Base-by-base conservation (phyloP, 2,113 vertebrate species). In the Ciconia stormi region DNA sequence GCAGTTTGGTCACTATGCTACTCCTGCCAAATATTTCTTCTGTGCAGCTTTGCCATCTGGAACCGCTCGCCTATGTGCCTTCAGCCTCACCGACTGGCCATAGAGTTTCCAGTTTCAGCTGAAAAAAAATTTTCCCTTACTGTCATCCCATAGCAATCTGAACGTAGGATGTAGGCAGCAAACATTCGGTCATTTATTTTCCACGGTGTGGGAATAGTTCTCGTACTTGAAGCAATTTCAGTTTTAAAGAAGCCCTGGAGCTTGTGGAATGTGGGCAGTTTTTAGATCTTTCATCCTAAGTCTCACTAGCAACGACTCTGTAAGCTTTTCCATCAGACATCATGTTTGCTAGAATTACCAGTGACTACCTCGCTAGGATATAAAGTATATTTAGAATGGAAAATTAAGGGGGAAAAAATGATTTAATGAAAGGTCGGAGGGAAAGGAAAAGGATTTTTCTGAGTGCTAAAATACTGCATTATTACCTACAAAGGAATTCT, bases 401-500 rank as follows among this genome's bases (percentile, higher is more conserved):
- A 89, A 76, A 53, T 63, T 34, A 65, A 70, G 21, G 50, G 9
- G n/a, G 2, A 4, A 16, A 11, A 38, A 36, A 21, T 29, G 1
- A 62, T 87, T 82, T 47, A 30, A 76, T 58, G 34, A 53, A 92
- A 87, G 27, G 61, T 47, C 13, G 4, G 23, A 44, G 38, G n/a
- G 38, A 63, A 94, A 67, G 50, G 30, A 47, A 93, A 91, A 72
- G 40, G 46, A 29, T 71, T 95, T 86, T 88, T 66, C 46, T 6
- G 16, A 61, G 27, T 78, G 49, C 40, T 93, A 42, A 89, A 83
- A 56, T 12, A 22, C 50, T 30, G 29, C 38, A 14, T 61, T 92
- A 74, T 84, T 82, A 20, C 88, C 69, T 82, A 46, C 79, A 72
- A 87, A 92, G 90, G 66, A 76, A 96, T 97, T 87, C n/a, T 85